phyloP scores from a whole-genome alignment of 2,113 vertebrate genomes.

The Canis aureus region DNA sequence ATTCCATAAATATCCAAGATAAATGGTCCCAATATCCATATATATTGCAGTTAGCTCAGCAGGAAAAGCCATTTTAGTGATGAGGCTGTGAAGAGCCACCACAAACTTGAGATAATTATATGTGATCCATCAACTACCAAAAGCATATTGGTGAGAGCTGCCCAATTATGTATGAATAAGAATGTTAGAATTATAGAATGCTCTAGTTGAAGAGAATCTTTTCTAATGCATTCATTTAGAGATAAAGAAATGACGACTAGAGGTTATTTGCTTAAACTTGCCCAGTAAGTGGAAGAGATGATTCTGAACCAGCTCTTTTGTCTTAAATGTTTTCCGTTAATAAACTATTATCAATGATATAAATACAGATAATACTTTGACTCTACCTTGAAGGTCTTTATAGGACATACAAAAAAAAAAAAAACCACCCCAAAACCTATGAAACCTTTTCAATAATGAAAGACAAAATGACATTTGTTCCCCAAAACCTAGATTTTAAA shows the following conservation, averaged over 20 bases:
- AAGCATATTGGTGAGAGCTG: conserved; percentile 48
- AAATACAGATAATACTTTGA: background rate
- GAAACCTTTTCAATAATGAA: background rate
- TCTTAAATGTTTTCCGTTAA: background rate
- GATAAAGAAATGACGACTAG: background rate
- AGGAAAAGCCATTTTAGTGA: conserved; percentile 64
- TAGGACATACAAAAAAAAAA: background rate
- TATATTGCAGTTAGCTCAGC: conserved; percentile 43
- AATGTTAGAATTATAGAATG: conserved; percentile 42
- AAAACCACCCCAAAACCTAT: background rate
- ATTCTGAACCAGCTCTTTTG: background rate
- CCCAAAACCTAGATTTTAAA: background rate
- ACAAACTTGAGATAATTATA: conserved; percentile 76
- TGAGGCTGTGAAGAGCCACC: conserved; percentile 15
- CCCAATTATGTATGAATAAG: conserved; percentile 63
- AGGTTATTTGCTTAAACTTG: background rate
- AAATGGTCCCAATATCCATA: conserved; percentile 57
- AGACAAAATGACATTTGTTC: background rate
- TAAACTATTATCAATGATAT: background rate
- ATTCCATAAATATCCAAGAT: conserved; percentile 72
- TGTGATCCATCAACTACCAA: conserved; percentile 65
- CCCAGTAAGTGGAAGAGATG: background rate
- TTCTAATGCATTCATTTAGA: background rate
- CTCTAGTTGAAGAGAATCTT: conserved; percentile 25
- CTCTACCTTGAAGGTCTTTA: background rate